Conservation (phyloP, 2,797 vertebrate genomes). For the Lagodon rhomboides region DNA sequence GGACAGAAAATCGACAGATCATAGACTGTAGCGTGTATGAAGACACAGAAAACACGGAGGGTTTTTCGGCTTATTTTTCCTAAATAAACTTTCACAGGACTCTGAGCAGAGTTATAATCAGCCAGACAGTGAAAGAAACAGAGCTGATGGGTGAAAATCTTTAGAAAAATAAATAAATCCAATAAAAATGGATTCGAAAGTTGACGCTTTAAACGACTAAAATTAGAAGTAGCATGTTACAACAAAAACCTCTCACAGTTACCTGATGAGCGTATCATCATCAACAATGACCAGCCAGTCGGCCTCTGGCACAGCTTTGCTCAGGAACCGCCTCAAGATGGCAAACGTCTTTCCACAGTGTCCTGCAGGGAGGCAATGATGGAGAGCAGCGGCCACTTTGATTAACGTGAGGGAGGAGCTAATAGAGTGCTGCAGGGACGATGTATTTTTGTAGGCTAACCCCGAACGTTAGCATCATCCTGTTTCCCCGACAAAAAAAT, state of each 20-base stretch:
- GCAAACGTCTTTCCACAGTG: conserved; percentile 96
- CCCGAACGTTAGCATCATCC: too few relatives aligned
- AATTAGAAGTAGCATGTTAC: neutral
- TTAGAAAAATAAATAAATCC: neutral
- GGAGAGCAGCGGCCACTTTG: neutral
- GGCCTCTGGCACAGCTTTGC: conserved; percentile 74
- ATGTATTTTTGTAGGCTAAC: too few relatives aligned
- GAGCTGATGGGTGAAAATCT: neutral
- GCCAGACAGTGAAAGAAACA: neutral
- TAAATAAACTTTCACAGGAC: neutral
- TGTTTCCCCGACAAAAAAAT: too few relatives aligned
- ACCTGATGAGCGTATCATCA: conserved; percentile 96
- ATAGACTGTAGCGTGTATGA: neutral
- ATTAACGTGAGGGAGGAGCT: too few relatives aligned
- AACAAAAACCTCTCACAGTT: conserved; percentile 12
- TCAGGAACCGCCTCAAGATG: conserved; percentile 91
- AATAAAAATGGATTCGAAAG: neutral
- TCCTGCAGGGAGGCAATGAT: conserved; percentile 76
- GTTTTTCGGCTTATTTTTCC: neutral
- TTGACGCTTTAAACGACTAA: neutral
- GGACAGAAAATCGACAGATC: conserved; percentile 7
- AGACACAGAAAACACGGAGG: neutral
- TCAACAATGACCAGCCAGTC: conserved; percentile 92
- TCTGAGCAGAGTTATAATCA: conserved; percentile 7
- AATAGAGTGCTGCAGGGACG: too few relatives aligned